These are phyloP conservation scores for Drosophila orosa DNA, from an alignment of 1,140 invertebrate genomes.

Conservation along the genomic window DNA sequence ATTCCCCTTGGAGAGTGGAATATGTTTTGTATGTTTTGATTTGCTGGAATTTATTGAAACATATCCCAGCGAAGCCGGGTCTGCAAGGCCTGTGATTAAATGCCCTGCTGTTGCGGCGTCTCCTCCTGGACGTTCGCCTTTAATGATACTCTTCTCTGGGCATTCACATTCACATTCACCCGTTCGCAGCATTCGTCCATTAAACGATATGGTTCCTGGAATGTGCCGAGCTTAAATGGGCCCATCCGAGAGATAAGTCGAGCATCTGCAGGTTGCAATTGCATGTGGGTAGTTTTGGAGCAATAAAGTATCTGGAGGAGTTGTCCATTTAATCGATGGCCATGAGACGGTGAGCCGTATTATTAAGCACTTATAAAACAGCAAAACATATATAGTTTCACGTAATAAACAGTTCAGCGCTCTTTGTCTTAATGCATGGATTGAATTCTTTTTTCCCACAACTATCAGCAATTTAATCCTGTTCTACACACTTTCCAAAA, in stretches of 20 bases:
- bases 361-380: conserved; percentile 9
- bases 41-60: conserved; percentile 80
- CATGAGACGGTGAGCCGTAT: conserved; percentile 1
- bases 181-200: conserved; percentile 30
- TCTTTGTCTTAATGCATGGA: neutral
- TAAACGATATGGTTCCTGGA: conserved; percentile 74
- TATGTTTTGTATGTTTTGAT: conserved; percentile 66
- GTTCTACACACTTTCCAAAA: conserved; percentile 56
- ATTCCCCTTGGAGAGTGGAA: conserved; percentile 15
- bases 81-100: conserved; percentile 65
- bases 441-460: conserved; percentile 31
- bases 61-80: conserved; percentile 53
- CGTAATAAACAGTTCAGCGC: neutral
- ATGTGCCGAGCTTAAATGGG: conserved; percentile 44
- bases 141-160: conserved; percentile 59
- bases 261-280: conserved; percentile 37
- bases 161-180: conserved; percentile 11
- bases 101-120: conserved; percentile 44
- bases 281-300: conserved; percentile 24
- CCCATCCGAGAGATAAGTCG: conserved; percentile 25
- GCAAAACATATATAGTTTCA: neutral
- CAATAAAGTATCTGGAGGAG: conserved; percentile 16
- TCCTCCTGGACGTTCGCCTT: conserved; percentile 38
- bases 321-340: conserved; percentile 20
- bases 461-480: conserved; percentile 28